Evolutionary conservation across 2,888 invertebrate species (phyloP).

Genomic region (Synanthedon andrenaeformis): DNA sequence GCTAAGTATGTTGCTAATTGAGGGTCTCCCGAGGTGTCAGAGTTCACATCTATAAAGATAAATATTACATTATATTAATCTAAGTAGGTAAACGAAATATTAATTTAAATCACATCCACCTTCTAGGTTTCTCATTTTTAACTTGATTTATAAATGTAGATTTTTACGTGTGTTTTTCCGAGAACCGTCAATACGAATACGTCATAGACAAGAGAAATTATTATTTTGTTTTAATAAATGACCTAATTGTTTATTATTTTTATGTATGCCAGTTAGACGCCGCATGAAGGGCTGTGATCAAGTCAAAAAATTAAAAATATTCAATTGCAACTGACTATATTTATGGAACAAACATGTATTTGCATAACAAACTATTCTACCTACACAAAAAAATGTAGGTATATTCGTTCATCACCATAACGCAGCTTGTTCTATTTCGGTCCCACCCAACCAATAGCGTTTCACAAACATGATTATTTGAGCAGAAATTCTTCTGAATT

Average conservation of each 20-base stretch:
- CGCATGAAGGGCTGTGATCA: no score
- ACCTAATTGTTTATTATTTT: no score
- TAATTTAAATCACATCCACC: constrained; percentile 16
- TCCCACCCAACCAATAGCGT: constrained; percentile 39
- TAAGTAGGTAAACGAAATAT: background rate
- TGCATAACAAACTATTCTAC: constrained; percentile 1
- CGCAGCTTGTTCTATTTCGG: constrained; percentile 32
- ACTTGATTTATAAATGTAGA: no score
- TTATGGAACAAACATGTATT: constrained; percentile 1
- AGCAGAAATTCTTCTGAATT: background rate
- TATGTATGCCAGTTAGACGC: no score
- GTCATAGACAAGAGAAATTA: no score
- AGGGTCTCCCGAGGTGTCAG: constrained; percentile 20
- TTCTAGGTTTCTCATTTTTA: constrained; percentile 36
- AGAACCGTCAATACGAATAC: no score
- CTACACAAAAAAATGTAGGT: constrained; percentile 13
- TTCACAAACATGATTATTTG: no score
- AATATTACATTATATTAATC: constrained; percentile 4
- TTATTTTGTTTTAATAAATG: no score
- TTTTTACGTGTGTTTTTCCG: no score
- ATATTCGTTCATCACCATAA: constrained; percentile 11
- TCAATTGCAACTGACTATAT: background rate
- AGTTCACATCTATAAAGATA: constrained; percentile 21
- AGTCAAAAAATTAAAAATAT: background rate
- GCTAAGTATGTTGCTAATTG: constrained; percentile 36